Evolutionary conservation across 2,888 invertebrate genomes (phyloP).

Genomic region (Euplagia quadripunctaria): DNA sequence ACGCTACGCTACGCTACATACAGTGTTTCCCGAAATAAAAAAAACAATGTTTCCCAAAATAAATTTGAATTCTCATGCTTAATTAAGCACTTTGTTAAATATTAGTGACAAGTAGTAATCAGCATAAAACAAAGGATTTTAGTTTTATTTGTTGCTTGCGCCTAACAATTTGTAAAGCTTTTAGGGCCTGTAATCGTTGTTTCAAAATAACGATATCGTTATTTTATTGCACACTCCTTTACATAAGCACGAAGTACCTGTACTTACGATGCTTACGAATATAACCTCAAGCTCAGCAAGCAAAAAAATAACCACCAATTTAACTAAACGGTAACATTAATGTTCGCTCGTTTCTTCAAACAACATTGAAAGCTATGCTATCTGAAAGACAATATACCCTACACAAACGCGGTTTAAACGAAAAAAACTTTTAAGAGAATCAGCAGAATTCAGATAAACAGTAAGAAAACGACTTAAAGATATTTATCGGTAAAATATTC

Average conservation of each 20-base stretch:
- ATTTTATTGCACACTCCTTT: background rate
- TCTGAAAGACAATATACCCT: constrained; percentile 23
- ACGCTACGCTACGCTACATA: no score
- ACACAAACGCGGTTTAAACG: constrained; percentile 18
- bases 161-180: background rate
- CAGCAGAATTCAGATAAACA: constrained; percentile 83
- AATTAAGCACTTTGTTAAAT: background rate
- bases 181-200: background rate
- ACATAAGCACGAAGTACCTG: constrained; percentile 2
- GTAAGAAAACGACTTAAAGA: constrained; percentile 79
- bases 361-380: constrained; percentile 23
- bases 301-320: constrained; percentile 37
- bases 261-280: background rate
- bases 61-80: no score
- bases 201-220: background rate
- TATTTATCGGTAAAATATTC: constrained; percentile 84
- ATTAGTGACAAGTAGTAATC: background rate
- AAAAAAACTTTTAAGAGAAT: constrained; percentile 77
- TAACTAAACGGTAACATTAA: constrained; percentile 45
- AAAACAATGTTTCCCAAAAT: no score
- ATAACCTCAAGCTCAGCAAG: constrained; percentile 9
- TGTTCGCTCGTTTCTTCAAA: constrained; percentile 25
- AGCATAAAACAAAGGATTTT: no score
- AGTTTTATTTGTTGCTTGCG: background rate
- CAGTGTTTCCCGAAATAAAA: no score